phyloP scores from a whole-genome alignment of 2,113 vertebrate species.

The Chaenogobius annularis region DNA sequence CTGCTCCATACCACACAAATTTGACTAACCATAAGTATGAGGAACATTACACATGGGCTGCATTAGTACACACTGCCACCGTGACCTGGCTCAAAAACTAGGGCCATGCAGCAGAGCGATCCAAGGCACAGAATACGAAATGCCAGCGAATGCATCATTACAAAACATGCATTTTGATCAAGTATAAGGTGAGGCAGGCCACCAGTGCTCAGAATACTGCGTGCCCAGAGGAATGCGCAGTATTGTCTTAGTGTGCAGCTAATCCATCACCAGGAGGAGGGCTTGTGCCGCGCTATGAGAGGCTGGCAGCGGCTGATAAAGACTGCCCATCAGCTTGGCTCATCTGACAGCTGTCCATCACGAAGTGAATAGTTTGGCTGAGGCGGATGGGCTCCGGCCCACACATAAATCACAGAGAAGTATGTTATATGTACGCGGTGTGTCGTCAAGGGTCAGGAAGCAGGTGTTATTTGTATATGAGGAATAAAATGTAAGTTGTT shows the following conservation, averaged over 20 bases:
- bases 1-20: conserved; percentile 10
- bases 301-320: conserved; percentile 64
- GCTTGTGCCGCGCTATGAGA: conserved; percentile 29
- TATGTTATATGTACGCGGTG: not conserved
- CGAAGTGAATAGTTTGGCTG: conserved; percentile 40
- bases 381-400: conserved; percentile 47
- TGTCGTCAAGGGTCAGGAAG: conserved; percentile 5
- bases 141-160: conserved; percentile 5
- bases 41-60: not conserved
- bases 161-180: conserved; percentile 6
- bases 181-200: conserved; percentile 20
- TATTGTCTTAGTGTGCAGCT: conserved; percentile 44
- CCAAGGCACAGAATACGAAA: conserved; percentile 1
- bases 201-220: conserved; percentile 15
- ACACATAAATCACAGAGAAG: conserved; percentile 54
- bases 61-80: conserved; percentile 2
- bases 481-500: not conserved
- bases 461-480: not conserved
- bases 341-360: conserved; percentile 64
- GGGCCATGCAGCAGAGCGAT: conserved; percentile 1
- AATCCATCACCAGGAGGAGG: conserved; percentile 60
- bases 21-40: not conserved
- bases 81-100: not conserved
- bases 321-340: conserved; percentile 56
- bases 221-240: conserved; percentile 23